Base-by-base conservation (phyloP, 1,140 invertebrate genomes). In the Panagrolaimus sp. region DNA sequence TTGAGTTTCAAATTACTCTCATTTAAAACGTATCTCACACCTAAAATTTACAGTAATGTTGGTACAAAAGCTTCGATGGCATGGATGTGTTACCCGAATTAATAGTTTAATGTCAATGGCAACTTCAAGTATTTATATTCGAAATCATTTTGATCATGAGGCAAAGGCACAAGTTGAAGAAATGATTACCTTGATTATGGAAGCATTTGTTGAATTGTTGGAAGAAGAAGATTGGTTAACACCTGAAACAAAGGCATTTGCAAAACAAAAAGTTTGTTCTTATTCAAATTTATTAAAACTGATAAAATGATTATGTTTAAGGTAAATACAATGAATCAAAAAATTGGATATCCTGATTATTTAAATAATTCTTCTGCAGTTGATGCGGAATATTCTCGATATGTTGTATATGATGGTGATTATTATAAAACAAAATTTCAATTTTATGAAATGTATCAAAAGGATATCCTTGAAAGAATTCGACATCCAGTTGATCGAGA, bases 161-260 rank as follows among this genome's bases (percentile, higher is more conserved):
- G 80, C 80, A 9, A 82, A 82, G 62, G 55, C 79, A 46, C 81
- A 83, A 74, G 80, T 82, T 17, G 80, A 82, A 71, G 88, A 90
- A 81, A 91, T 94, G 90, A 93, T 94, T 46, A 88, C 89, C 64
- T 90, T 89, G 0, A 91, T 94, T 63, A 85, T 91, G 45, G 90
- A 91, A 76, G 91, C 92, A 4, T 94, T 94, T 79, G 91, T 91
- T 72, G 91, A 94, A 78, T 84, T 93, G 0, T 84, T 94, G 1
- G 88, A 89, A 9, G 90, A 92, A 80, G 92, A 92, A 84, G 87
- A 90, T 71, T 94, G 92, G 92, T 93, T 94, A 90, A 91, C 94
- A 76, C 87, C 90, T 64, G 90, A 91, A 81, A 94, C 92, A 0
- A 85, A 90, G 73, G 86, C 88, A 1, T 91, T 93, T n/a, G 91